Evolutionary conservation across 2,797 vertebrate species (phyloP).

Genomic region (Pitangus sulphuratus): DNA sequence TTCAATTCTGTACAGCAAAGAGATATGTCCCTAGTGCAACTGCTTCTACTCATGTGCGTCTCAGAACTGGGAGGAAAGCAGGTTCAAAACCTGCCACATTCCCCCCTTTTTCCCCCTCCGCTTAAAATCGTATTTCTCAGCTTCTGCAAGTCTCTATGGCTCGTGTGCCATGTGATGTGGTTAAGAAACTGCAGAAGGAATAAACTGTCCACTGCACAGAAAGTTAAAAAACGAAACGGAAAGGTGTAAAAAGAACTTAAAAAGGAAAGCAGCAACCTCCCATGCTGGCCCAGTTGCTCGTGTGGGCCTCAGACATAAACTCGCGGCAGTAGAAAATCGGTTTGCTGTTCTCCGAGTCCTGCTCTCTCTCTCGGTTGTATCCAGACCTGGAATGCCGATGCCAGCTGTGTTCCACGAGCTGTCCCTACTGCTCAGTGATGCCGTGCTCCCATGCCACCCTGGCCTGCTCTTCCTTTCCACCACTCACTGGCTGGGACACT

Average conservation of each 20-base stretch:
- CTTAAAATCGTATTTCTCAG: constrained; percentile 47
- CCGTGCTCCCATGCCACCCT: constrained; percentile 95
- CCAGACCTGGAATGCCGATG: constrained; percentile 45
- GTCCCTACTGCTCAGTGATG: constrained; percentile 89
- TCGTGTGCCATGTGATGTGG: background rate
- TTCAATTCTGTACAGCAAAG: constrained; percentile 75
- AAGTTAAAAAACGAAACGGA: constrained; percentile 66
- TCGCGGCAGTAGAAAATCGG: constrained; percentile 69
- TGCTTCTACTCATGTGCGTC: constrained; percentile 76
- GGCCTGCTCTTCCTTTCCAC: constrained; percentile 88
- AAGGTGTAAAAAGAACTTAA: constrained; percentile 75
- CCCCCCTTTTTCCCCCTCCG: background rate
- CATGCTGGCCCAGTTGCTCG: constrained; percentile 73
- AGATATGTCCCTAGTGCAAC: constrained; percentile 80
- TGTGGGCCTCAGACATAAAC: constrained; percentile 69
- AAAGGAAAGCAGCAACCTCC: constrained; percentile 80
- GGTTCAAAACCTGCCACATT: constrained; percentile 33
- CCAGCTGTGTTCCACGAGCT: constrained; percentile 33
- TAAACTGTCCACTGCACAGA: constrained; percentile 76
- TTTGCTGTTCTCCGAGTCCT: constrained; percentile 68
- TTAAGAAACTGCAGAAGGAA: constrained; percentile 75
- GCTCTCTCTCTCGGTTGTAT: constrained; percentile 27
- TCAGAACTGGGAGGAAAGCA: constrained; percentile 66
- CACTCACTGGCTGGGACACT: constrained; percentile 88
- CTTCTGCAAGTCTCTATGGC: constrained; percentile 68